phyloP scores from a whole-genome alignment of 2,888 invertebrate species.

The Nymphalis c-album region DNA sequence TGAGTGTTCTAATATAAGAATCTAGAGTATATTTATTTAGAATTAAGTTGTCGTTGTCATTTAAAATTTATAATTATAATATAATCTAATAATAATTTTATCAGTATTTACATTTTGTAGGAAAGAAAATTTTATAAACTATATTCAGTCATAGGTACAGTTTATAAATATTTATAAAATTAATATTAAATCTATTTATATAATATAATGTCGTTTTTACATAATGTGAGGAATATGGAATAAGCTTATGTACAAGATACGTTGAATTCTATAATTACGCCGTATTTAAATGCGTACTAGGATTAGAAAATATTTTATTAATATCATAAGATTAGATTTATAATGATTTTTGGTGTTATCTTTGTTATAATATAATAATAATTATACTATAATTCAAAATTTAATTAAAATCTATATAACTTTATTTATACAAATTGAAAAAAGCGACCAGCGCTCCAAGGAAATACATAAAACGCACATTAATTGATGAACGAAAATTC shows the following conservation, averaged over 20 bases:
- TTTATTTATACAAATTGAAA: slow-evolving; percentile 33
- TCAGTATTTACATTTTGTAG: slow-evolving; percentile 49
- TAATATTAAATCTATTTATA: slow-evolving; percentile 43
- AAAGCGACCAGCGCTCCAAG: slow-evolving; percentile 31
- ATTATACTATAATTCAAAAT: slow-evolving; percentile 11
- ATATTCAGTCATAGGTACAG: slow-evolving; percentile 70
- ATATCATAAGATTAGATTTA: slow-evolving; percentile 67
- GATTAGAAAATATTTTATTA: slow-evolving; percentile 43
- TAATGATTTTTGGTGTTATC: slow-evolving; percentile 49
- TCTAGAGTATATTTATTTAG: slow-evolving; percentile 75
- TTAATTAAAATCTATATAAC: slow-evolving; percentile 24
- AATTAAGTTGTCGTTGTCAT: slow-evolving; percentile 79
- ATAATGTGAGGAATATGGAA: slow-evolving; percentile 24
- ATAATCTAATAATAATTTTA: slow-evolving; percentile 41
- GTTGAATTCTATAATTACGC: slow-evolving; percentile 29
- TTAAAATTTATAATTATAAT: slow-evolving; percentile 50
- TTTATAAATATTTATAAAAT: slow-evolving; percentile 44
- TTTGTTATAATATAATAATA: slow-evolving; percentile 41
- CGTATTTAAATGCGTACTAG: slow-evolving; percentile 46
- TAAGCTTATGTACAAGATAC: slow-evolving; percentile 36
- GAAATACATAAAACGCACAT: slow-evolving; percentile 4
- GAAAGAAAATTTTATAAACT: slow-evolving; percentile 63
- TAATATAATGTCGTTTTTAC: slow-evolving; percentile 30
- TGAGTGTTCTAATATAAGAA: slow-evolving; percentile 43
- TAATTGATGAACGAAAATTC: too few relatives aligned